Conservation (phyloP, 1,140 invertebrate species). For the Bombus confusus region DNA sequence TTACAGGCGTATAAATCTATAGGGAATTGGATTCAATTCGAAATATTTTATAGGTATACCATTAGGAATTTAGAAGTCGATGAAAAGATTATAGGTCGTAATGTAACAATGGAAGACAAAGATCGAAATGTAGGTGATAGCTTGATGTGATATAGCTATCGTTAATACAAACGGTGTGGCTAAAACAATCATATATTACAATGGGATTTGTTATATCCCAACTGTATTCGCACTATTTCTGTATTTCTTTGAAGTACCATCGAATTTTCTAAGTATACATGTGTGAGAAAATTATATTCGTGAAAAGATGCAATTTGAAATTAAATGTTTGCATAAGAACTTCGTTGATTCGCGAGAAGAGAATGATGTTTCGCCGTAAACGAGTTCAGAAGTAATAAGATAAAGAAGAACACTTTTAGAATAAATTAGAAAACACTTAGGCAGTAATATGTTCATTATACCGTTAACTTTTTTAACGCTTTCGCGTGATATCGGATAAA, state of each 20-base stretch:
- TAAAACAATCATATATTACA: constrained; percentile 11
- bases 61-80: constrained; percentile 6
- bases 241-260: not conserved
- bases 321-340: not conserved
- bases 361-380: constrained; percentile 19
- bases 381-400: not conserved
- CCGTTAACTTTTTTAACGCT: not conserved
- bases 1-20: not conserved
- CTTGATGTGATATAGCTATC: not conserved
- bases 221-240: not conserved
- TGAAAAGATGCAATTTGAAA: constrained; percentile 10
- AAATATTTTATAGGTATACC: not conserved
- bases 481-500: not conserved
- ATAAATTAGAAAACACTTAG: constrained; percentile 29
- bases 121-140: constrained; percentile 9
- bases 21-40: not conserved
- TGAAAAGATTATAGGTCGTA: constrained; percentile 4
- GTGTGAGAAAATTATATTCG: not conserved
- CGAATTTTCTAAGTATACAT: not conserved
- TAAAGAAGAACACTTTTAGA: not conserved
- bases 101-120: constrained; percentile 40
- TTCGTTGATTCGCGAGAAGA: not conserved
- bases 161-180: not conserved
- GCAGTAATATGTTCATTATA: constrained; percentile 15
- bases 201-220: constrained; percentile 15